Conservation (phyloP, 2,113 vertebrate species). For the Eurypyga helias region DNA sequence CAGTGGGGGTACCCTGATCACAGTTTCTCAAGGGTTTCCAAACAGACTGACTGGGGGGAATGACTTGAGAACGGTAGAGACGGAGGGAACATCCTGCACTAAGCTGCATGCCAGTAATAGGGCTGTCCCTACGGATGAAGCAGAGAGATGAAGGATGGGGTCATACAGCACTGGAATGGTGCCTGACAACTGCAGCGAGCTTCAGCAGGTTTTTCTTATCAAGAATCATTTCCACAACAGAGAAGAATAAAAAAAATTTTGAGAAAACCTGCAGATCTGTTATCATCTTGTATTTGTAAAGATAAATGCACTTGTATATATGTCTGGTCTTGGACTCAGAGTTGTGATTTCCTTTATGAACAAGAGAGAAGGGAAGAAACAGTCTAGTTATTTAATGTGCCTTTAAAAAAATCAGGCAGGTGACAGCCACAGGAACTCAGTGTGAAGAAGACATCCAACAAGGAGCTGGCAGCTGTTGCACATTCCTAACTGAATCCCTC, state of each 20-base stretch:
- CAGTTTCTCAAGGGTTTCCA: not conserved
- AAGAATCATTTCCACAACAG: not conserved
- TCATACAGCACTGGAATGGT: not conserved
- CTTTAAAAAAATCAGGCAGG: not conserved
- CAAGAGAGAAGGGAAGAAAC: not conserved
- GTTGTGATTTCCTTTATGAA: not conserved
- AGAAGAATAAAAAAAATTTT: not conserved
- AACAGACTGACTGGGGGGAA: not conserved
- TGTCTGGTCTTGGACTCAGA: not conserved
- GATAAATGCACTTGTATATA: not conserved
- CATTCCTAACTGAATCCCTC: not conserved
- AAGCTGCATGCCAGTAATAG: not conserved
- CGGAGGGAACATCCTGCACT: not conserved
- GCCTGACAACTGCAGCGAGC: not conserved
- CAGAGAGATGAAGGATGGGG: not conserved
- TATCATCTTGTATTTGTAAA: not conserved
- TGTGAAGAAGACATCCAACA: not conserved
- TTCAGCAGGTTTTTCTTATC: not conserved
- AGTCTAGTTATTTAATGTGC: not conserved
- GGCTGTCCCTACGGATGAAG: not conserved
- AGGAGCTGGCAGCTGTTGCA: not conserved
- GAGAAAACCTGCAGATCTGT: not conserved
- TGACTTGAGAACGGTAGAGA: not conserved
- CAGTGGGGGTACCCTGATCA: not conserved
- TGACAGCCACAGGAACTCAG: not conserved